These are phyloP conservation scores for Sabellastarte sp. DNA, from an alignment of 2,888 invertebrate species.

Conservation along the genomic window DNA sequence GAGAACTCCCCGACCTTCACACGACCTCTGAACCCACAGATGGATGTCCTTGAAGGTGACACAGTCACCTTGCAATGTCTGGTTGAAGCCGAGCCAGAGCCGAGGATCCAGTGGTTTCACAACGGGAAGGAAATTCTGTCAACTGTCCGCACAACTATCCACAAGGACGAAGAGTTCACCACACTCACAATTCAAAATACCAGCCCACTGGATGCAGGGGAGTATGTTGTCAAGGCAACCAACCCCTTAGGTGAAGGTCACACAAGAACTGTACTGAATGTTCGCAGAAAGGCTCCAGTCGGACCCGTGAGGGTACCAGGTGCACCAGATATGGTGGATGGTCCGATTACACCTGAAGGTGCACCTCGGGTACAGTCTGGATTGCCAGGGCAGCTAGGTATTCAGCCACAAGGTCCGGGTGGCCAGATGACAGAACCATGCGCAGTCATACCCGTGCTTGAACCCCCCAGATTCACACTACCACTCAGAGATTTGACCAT, in stretches of 20 bases:
- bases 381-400: no score
- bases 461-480: constrained; percentile 77
- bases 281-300: constrained; percentile 52
- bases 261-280: constrained; percentile 50
- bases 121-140: constrained; percentile 68
- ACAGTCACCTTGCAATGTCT: constrained; percentile 47
- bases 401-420: no score
- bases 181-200: constrained; percentile 45
- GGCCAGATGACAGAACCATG: constrained; percentile 22
- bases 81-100: constrained; percentile 48
- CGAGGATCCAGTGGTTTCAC: constrained; percentile 60
- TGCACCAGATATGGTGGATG: no score
- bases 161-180: constrained; percentile 37
- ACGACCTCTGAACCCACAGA: constrained; percentile 67
- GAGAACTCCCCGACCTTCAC: constrained; percentile 51
- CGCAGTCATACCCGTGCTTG: constrained; percentile 22
- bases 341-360: no score
- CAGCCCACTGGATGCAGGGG: constrained; percentile 72
- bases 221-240: constrained; percentile 64
- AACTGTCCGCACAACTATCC: constrained; percentile 55
- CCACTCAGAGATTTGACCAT: constrained; percentile 74
- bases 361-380: no score
- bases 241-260: constrained; percentile 79
- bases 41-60: constrained; percentile 48
- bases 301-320: constrained; percentile 24